Evolutionary conservation across 2,888 invertebrate species (phyloP).

Genomic region (Epicampocera succincta): DNA sequence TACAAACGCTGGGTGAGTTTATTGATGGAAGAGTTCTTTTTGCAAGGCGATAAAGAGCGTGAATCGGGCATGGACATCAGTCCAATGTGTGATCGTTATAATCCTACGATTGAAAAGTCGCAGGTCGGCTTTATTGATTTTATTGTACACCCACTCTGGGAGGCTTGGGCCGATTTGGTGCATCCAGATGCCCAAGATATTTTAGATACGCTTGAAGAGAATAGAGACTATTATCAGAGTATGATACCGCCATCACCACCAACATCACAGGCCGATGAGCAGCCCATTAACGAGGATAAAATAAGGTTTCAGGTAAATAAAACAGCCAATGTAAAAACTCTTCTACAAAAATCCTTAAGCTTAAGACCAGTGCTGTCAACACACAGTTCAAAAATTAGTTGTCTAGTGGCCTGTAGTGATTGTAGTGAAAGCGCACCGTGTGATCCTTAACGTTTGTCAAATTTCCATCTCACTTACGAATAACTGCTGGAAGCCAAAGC

Average conservation of each 20-base stretch:
- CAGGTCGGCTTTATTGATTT: conserved; percentile 99
- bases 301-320: conserved; percentile 86
- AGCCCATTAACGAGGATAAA: conserved; percentile 84
- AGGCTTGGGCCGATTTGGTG: conserved; percentile 99
- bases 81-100: conserved; percentile 99
- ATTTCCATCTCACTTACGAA: no score
- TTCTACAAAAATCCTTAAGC: no score
- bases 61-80: conserved; percentile 98
- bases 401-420: no score
- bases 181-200: conserved; percentile 99
- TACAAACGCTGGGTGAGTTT: conserved; percentile 97
- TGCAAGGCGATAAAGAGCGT: conserved; percentile 97
- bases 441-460: no score
- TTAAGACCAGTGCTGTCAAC: no score
- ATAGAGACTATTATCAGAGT: conserved; percentile 97
- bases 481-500: no score
- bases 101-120: conserved; percentile 98
- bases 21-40: conserved; percentile 99
- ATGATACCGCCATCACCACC: conserved; percentile 97
- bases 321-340: no score
- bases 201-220: conserved; percentile 98
- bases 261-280: conserved; percentile 84
- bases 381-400: no score
- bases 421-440: no score
- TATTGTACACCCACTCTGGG: conserved; percentile 99